Conservation (phyloP, 2,888 invertebrate genomes). For the Rhaphigaster nebulosa region DNA sequence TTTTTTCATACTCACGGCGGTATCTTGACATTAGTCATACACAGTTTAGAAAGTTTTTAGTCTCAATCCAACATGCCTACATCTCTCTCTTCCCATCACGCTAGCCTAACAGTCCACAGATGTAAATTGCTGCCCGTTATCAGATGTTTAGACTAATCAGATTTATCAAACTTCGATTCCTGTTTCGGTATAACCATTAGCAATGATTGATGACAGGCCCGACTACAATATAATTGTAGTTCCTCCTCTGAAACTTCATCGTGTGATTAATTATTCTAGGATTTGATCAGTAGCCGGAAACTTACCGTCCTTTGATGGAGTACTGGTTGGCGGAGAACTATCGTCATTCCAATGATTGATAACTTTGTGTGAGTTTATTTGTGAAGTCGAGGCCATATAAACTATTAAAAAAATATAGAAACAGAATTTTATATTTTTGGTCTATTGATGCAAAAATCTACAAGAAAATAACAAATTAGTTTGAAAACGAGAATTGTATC, state of each 20-base stretch:
- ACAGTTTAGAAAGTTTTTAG: not conserved
- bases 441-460: not conserved
- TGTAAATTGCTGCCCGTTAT: constrained; percentile 1
- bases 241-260: not conserved
- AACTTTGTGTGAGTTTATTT: not conserved
- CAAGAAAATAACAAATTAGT: not conserved
- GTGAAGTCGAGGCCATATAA: not conserved
- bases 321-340: not conserved
- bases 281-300: constrained; percentile 37
- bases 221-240: constrained; percentile 1
- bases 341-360: not conserved
- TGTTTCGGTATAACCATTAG: constrained; percentile 21
- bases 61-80: not conserved
- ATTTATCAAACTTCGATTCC: constrained; percentile 1
- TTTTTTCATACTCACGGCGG: too few species aligned
- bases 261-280: not conserved
- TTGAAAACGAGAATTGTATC: too few species aligned
- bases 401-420: not conserved
- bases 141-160: constrained; percentile 19
- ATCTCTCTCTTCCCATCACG: not conserved
- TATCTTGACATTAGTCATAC: too few species aligned
- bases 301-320: constrained; percentile 2
- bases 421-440: not conserved
- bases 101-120: not conserved
- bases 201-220: constrained; percentile 4